Evolutionary conservation across 2,797 vertebrate genomes (phyloP), one percentile per base, ranked within the genome.

Genomic region (Melopsittacus undulatus): DNA sequence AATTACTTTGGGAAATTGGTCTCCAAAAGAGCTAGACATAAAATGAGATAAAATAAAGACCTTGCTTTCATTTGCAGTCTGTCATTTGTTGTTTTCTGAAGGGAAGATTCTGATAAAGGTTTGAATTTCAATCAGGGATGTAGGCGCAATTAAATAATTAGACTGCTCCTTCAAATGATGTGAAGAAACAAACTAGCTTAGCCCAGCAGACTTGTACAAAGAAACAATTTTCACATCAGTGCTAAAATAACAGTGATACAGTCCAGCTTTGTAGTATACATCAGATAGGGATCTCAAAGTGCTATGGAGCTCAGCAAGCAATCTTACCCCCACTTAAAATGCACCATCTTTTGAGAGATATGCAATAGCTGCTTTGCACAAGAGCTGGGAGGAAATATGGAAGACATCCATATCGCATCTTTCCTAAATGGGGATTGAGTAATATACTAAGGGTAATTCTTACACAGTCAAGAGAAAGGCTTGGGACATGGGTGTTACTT

Each of bases 101-200:
- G 40, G 59, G 59, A 78, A 90, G 81, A 78, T 24, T 67, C 18
- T 83, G 88, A 94, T 96, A 90, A 95, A 90, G 52, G 68, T 77
- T 68, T 90, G 81, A 90, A 96, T 96, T 92, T 70, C 82, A 83
- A 9, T 62, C 48, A 68, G 14, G 68, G 48, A 42, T 54, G 49
- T 79, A 93, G 61, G 56, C 64, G 96, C 75, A 84, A 80, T 46
- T 64, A 89, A 94, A 79, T 7, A 89, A 74, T 82, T 81, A 76
- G 24, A 56, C 15, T 92, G 32, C 83, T 88, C 23, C 56, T 95
- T 82, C 83, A 76, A 90, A 48, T 32, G 18, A 76, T 43, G 45
- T 38, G 67, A 54, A 91, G 90, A 75, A 79, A 56, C 45, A 87
- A 87, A 56, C 40, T 36, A 36, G 43, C 48, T 59, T 62, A 57